phyloP scores from a whole-genome alignment of 2,888 invertebrate genomes.

The Agrotis clavis region DNA sequence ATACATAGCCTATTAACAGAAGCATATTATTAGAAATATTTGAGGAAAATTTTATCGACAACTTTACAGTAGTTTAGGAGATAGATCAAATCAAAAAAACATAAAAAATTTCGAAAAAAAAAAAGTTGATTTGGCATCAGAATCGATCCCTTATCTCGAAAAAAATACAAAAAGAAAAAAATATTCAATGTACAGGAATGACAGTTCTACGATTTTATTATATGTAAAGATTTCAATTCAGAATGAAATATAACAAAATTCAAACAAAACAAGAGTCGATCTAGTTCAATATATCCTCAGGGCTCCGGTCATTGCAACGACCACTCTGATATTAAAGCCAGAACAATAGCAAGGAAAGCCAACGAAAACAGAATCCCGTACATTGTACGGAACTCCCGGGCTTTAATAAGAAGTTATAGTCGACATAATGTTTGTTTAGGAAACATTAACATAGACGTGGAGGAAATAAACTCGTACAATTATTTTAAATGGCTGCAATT shows the following conservation, averaged over 20 bases:
- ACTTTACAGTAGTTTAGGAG: no score
- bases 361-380: slow-evolving; percentile 52
- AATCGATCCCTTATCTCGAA: no score
- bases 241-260: slow-evolving; percentile 14
- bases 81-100: no score
- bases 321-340: slow-evolving; percentile 48
- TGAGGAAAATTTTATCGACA: no score
- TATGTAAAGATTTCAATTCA: slow-evolving; percentile 8
- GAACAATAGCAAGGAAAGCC: slow-evolving; percentile 51
- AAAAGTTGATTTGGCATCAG: no score
- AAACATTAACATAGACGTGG: slow-evolving; percentile 63
- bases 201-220: no score
- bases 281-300: slow-evolving; percentile 35
- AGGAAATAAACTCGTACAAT: slow-evolving; percentile 63
- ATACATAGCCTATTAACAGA: no score
- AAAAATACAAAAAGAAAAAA: no score
- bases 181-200: no score
- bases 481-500: slow-evolving; percentile 61
- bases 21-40: no score
- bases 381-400: slow-evolving; percentile 46
- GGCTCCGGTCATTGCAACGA: slow-evolving; percentile 44
- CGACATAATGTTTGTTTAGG: slow-evolving; percentile 64
- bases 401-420: slow-evolving; percentile 65
- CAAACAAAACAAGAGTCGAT: slow-evolving; percentile 31
- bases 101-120: no score